Conservation (phyloP, 37 sponge, comb jelly and placozoan species). For the Hormiphora californensis region DNA sequence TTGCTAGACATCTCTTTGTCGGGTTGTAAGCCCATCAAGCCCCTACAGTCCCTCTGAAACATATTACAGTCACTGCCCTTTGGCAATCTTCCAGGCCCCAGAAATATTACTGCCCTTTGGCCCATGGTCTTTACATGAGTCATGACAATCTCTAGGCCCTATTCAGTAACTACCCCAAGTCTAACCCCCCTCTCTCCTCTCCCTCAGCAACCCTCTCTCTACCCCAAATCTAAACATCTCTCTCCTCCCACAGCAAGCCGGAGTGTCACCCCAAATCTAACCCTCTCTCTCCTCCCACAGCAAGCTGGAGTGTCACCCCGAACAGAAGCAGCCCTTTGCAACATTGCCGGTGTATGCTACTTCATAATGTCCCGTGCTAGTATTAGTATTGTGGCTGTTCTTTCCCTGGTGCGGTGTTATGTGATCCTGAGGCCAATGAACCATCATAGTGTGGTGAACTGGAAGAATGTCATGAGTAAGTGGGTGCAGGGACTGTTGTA, state of each 20-base stretch:
- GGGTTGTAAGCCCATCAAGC: too few relatives aligned
- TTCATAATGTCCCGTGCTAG: slow-evolving; percentile 54
- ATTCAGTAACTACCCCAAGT: too few relatives aligned
- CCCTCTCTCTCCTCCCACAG: not conserved
- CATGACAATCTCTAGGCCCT: too few relatives aligned
- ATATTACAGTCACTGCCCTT: too few relatives aligned
- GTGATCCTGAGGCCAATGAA: slow-evolving; percentile 53
- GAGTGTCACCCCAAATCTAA: not conserved
- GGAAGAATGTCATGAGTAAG: slow-evolving; percentile 42
- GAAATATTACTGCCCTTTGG: too few relatives aligned
- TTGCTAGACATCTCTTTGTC: too few relatives aligned
- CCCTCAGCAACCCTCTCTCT: not conserved
- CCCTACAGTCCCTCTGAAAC: too few relatives aligned
- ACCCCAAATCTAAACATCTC: not conserved
- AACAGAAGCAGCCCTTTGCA: slow-evolving; percentile 10
- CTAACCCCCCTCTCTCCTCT: not conserved
- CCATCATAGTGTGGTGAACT: slow-evolving; percentile 45
- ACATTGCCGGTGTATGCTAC: slow-evolving; percentile 43
- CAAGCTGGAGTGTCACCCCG: slow-evolving; percentile 19
- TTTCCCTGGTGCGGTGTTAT: slow-evolving; percentile 47
- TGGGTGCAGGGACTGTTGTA: too few relatives aligned
- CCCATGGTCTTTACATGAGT: too few relatives aligned
- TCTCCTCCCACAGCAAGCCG: slow-evolving; percentile 4
- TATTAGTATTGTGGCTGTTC: slow-evolving; percentile 37
- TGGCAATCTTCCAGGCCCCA: too few relatives aligned